A percentile compares a stretch with the other conserved stretches of the same genome.
Conservation (phyloP, 1,140 invertebrate species). For the Sinella curviseta region DNA sequence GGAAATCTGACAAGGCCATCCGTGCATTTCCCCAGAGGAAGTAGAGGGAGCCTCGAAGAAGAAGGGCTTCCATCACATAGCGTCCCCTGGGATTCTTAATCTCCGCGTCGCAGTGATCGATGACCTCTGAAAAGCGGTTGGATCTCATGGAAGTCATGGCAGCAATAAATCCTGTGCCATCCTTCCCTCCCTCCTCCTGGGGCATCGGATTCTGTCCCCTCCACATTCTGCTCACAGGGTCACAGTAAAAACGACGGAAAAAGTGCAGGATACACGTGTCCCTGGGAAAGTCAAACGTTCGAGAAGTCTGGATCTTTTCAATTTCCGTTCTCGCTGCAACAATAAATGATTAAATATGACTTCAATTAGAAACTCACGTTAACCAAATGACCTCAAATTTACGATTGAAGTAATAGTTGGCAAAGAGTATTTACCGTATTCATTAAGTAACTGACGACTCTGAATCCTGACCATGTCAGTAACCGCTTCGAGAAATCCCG, state of each 20-base stretch:
- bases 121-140: neutral
- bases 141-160: neutral
- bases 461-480: too few relatives aligned
- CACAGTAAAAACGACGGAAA: too few relatives aligned
- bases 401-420: neutral
- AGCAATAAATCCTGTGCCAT: neutral
- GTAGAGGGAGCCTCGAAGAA: neutral
- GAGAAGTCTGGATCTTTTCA: neutral
- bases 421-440: neutral
- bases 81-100: neutral
- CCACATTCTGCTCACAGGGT: too few relatives aligned
- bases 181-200: too few relatives aligned
- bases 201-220: neutral
- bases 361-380: too few relatives aligned
- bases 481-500: too few relatives aligned
- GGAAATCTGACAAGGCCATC: neutral
- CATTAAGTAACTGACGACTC: too few relatives aligned
- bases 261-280: neutral
- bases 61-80: neutral
- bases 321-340: neutral
- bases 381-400: too few relatives aligned
- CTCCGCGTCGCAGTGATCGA: neutral
- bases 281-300: neutral
- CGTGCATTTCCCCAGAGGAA: neutral
- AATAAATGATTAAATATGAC: too few relatives aligned